Evolutionary conservation across 2,888 invertebrate species (phyloP).

Genomic region (Poecilus cupreus): DNA sequence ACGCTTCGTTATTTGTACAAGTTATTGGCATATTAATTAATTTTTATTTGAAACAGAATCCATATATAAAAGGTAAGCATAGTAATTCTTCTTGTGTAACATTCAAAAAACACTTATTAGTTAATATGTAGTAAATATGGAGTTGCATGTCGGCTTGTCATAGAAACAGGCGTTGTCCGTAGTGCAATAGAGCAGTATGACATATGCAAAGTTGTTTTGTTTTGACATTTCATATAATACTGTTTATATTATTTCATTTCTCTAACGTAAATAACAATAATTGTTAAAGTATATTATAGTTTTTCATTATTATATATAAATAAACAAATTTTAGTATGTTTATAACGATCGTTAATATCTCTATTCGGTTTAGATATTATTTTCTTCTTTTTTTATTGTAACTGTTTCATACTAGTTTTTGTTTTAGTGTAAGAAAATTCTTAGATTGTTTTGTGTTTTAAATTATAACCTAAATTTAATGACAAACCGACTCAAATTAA

Average conservation of each 20-base stretch:
- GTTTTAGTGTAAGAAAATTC: conserved; percentile 3
- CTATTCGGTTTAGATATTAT: conserved; percentile 1
- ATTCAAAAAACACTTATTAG: background rate
- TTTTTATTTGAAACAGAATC: conserved; percentile 61
- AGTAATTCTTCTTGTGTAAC: conserved; percentile 14
- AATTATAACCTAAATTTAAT: conserved; percentile 27
- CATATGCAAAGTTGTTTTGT: conserved; percentile 66
- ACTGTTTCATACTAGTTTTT: conserved; percentile 15
- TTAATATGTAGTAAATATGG: conserved; percentile 43
- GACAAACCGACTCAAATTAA: background rate
- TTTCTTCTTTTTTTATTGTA: conserved; percentile 5
- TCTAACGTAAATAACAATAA: background rate
- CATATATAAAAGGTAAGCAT: conserved; percentile 63
- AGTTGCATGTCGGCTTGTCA: conserved; percentile 61
- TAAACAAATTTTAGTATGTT: background rate
- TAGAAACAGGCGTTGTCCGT: conserved; percentile 69
- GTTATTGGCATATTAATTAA: conserved; percentile 61
- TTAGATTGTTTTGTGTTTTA: background rate
- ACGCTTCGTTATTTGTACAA: conserved; percentile 65
- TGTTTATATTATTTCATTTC: background rate
- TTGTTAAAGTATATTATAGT: background rate
- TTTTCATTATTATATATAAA: background rate
- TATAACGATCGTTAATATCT: background rate
- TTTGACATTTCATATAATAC: conserved; percentile 61
- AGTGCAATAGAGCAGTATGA: conserved; percentile 63